Evolutionary conservation across 2,113 vertebrate species (phyloP).

Genomic region (Sebastes fasciatus): DNA sequence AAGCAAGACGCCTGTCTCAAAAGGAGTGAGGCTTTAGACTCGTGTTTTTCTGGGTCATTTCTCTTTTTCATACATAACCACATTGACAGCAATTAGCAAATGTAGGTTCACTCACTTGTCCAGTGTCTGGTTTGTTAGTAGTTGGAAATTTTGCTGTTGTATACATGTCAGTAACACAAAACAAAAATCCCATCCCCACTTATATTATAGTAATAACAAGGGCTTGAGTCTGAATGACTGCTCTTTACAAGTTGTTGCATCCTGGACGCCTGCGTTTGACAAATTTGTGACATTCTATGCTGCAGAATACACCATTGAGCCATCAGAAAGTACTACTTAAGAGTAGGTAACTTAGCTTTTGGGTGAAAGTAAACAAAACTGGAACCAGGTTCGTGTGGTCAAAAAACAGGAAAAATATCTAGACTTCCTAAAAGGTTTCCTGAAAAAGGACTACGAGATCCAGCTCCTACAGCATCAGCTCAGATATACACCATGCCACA

Average conservation of each 20-base stretch:
- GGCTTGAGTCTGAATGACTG: not conserved
- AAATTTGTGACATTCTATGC: not conserved
- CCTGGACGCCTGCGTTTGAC: not conserved
- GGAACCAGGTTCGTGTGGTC: conserved; percentile 4
- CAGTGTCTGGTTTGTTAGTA: not conserved
- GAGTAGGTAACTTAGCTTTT: not conserved
- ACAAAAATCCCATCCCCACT: not conserved
- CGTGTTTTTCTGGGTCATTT: not conserved
- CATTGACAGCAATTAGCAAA: not conserved
- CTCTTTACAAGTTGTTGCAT: not conserved
- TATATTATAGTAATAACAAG: not conserved
- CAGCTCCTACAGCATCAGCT: conserved; percentile 8
- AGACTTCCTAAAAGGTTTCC: not conserved
- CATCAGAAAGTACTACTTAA: not conserved
- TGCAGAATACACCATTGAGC: not conserved
- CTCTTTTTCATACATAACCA: not conserved
- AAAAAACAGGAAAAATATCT: conserved; percentile 2
- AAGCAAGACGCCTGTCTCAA: not conserved
- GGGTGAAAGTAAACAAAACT: not conserved
- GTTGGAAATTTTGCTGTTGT: not conserved
- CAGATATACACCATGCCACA: not conserved
- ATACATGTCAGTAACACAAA: not conserved
- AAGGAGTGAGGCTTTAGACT: not conserved
- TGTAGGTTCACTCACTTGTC: not conserved
- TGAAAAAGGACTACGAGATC: not conserved